Conservation (phyloP, 2,113 vertebrate species). For the Porphyrio hochstetteri region DNA sequence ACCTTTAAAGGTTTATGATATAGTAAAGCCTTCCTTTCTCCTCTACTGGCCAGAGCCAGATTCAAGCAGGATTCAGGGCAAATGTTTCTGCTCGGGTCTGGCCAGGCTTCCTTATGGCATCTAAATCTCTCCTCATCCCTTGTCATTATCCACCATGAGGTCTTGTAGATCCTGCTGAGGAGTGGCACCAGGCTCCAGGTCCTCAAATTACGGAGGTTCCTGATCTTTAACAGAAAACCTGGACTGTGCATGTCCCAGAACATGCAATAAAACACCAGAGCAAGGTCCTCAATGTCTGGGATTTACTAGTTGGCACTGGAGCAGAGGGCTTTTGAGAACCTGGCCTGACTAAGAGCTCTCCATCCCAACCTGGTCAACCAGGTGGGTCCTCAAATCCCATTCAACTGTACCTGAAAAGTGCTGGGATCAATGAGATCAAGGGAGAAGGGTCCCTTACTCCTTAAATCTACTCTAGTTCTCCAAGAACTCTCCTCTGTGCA, state of each 20-base stretch:
- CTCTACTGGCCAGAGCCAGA: neutral
- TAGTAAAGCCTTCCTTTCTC: neutral
- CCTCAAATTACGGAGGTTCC: neutral
- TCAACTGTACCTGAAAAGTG: neutral
- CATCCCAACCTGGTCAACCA: neutral
- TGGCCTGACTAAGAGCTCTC: neutral
- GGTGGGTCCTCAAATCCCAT: neutral
- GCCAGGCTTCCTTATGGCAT: neutral
- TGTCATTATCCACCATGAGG: neutral
- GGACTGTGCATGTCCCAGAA: neutral
- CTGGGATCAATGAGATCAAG: neutral
- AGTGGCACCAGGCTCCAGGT: neutral
- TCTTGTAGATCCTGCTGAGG: neutral
- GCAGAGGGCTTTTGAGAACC: neutral
- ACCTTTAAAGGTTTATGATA: neutral
- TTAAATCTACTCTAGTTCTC: neutral
- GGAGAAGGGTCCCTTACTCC: neutral
- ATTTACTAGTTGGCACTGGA: neutral
- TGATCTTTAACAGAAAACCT: neutral
- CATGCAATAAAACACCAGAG: neutral
- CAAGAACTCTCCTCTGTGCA: neutral
- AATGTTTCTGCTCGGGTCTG: neutral
- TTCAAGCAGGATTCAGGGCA: neutral
- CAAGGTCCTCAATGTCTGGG: neutral
- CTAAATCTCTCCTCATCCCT: neutral